phyloP scores from a whole-genome alignment of 1,140 invertebrate species.

The Sinella curviseta region DNA sequence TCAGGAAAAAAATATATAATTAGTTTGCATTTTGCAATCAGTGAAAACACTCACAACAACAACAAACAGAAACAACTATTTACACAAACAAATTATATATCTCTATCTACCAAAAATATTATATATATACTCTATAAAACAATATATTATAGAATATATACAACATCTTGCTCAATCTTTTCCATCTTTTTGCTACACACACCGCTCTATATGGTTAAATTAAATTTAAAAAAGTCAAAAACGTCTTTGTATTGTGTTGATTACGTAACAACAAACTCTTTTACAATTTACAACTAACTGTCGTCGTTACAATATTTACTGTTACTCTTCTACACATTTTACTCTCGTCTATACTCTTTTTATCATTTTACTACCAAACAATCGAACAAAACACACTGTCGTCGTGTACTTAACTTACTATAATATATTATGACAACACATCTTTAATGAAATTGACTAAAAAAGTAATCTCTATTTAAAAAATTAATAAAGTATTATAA shows the following conservation, averaged over 20 bases:
- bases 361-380: background rate
- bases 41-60: background rate
- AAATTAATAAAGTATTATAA: background rate
- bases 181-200: constrained; percentile 43
- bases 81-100: constrained; percentile 2
- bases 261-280: too few relatives aligned
- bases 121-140: too few relatives aligned
- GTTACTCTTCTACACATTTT: background rate
- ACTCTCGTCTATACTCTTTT: too few relatives aligned
- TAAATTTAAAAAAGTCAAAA: too few relatives aligned
- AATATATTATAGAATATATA: too few relatives aligned
- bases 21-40: background rate
- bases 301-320: too few relatives aligned
- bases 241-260: too few relatives aligned
- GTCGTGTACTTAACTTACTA: background rate
- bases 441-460: background rate
- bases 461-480: too few relatives aligned
- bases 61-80: background rate
- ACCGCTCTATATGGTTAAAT: too few relatives aligned
- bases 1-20: background rate
- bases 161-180: constrained; percentile 30
- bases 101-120: too few relatives aligned
- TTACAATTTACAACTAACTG: too few relatives aligned
- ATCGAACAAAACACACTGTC: background rate
- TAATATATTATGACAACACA: background rate